These are phyloP conservation scores for Neomorphus geoffroyi DNA, from an alignment of 2,797 vertebrate genomes.

Conservation along the genomic window DNA sequence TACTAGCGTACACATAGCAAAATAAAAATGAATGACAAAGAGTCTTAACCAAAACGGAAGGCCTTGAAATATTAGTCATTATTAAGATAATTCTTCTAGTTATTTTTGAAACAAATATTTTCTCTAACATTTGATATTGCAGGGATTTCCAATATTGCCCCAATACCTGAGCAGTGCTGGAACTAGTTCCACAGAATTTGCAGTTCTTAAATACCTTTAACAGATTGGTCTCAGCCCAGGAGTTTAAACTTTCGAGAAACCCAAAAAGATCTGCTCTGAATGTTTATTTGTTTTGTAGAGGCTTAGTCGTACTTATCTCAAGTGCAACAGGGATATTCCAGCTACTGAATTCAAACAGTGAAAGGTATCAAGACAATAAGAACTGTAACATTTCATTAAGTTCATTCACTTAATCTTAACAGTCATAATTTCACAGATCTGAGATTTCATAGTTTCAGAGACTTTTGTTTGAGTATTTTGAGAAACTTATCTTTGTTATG, in stretches of 20 bases:
- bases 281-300: background rate
- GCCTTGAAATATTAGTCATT: background rate
- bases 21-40: background rate
- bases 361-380: background rate
- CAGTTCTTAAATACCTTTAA: background rate
- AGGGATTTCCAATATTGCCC: background rate
- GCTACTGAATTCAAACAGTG: background rate
- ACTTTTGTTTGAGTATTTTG: background rate
- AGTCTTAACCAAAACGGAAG: background rate
- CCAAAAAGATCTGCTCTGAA: background rate
- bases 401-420: background rate
- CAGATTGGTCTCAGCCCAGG: background rate
- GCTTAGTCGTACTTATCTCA: background rate
- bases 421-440: background rate
- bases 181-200: background rate
- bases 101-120: background rate
- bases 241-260: background rate
- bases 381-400: background rate
- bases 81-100: background rate
- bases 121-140: background rate
- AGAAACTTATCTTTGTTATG: background rate
- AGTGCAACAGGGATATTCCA: background rate
- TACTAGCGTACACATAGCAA: background rate
- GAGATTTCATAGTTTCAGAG: background rate
- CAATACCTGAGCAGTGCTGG: background rate